These are phyloP conservation scores for Tetheella fluctuosa DNA, from an alignment of 2,888 invertebrate species.

Conservation along the genomic window DNA sequence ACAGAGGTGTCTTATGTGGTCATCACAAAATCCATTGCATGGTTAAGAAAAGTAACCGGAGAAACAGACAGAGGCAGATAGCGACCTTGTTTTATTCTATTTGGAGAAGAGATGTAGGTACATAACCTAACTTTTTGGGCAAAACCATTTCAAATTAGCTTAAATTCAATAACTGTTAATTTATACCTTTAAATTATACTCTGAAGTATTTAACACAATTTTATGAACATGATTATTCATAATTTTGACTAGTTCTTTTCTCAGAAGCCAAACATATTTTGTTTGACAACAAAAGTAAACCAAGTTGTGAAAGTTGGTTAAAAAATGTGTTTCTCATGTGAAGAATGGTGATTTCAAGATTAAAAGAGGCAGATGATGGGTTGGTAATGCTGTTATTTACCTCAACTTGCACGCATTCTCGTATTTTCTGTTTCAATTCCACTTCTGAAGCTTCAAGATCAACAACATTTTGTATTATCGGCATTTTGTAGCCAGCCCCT, in stretches of 20 bases:
- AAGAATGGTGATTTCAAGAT: background rate
- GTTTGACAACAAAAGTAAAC: conserved; percentile 41
- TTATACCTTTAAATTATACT: background rate
- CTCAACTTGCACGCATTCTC: conserved; percentile 77
- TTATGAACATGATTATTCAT: background rate
- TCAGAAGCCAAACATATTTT: conserved; percentile 15
- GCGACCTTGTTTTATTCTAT: too few relatives aligned
- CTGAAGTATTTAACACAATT: background rate
- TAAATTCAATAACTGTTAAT: background rate
- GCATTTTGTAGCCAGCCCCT: conserved; percentile 81
- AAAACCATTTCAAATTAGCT: too few relatives aligned
- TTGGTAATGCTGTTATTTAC: conserved; percentile 42
- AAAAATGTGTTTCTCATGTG: background rate
- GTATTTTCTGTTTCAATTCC: conserved; percentile 71
- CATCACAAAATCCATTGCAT: too few relatives aligned
- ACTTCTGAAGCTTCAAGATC: conserved; percentile 57
- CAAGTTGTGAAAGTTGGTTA: conserved; percentile 15
- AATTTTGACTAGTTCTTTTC: background rate
- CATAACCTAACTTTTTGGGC: background rate
- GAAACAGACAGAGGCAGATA: too few relatives aligned
- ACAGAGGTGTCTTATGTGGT: too few relatives aligned
- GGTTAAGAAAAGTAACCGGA: too few relatives aligned
- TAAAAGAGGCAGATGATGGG: background rate
- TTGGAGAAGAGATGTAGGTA: too few relatives aligned
- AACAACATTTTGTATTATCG: conserved; percentile 72